Evolutionary conservation across 1,140 invertebrate genomes (phyloP).

Genomic region (Trichonephila inaurata): DNA sequence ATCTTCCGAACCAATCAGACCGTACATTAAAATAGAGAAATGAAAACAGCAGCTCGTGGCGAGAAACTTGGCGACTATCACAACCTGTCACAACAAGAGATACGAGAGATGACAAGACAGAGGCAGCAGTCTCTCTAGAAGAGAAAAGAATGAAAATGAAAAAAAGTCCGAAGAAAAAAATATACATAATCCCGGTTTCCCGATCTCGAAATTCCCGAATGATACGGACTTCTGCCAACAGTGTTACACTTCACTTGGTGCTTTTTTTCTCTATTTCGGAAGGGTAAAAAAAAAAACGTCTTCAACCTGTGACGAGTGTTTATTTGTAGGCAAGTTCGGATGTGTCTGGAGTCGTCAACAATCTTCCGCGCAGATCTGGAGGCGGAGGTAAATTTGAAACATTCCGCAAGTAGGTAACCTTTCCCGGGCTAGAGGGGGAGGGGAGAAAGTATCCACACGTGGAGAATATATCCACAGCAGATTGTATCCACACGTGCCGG

Average conservation of each 20-base stretch:
- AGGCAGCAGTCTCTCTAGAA: background rate
- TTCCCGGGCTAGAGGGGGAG: background rate
- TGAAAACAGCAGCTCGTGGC: background rate
- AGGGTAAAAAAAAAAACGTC: background rate
- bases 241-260: constrained; percentile 19
- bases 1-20: background rate
- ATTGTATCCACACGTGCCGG: background rate
- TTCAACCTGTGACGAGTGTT: constrained; percentile 43
- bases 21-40: background rate
- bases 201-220: constrained; percentile 24
- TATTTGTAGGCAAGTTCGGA: constrained; percentile 33
- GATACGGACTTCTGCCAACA: constrained; percentile 11
- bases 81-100: constrained; percentile 21
- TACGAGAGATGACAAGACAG: background rate
- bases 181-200: constrained; percentile 5
- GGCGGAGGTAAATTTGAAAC: constrained; percentile 44
- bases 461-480: background rate
- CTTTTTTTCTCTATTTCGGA: constrained; percentile 21
- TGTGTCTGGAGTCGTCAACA: constrained; percentile 38
- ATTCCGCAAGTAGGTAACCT: background rate
- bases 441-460: background rate
- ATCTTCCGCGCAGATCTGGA: background rate
- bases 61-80: constrained; percentile 5
- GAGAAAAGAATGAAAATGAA: background rate
- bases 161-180: background rate